Base-by-base conservation (phyloP, 2,888 invertebrate species). In the Drosophila pseudotakahashii region DNA sequence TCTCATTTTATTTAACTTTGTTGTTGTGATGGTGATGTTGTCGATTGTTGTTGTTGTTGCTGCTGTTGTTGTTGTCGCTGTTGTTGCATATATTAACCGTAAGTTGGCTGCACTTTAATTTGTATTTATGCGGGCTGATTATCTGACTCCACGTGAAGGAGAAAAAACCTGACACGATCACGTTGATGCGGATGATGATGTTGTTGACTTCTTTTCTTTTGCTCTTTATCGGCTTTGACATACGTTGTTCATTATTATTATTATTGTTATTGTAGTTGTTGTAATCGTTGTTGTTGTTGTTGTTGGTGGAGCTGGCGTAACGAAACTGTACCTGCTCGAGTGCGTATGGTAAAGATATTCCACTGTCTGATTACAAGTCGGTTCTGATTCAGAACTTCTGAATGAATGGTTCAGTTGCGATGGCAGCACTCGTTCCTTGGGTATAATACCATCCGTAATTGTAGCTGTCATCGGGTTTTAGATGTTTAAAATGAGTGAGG, bases 101-200 rank as follows among this genome's bases (percentile, higher is more conserved):
- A 82, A 82, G 77, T 78, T 75, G 80, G 69, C 68, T 78, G 86
- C 86, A 82, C 80, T 76, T 80, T 79, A 84, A 84, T 81, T 82
- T 79, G 85, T 82, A 84, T 82, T 84, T 79, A 83, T 83, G 83
- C 83, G 80, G 86, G 80, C 83, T 83, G 83, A 80, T 82, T 85
- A 85, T 75, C 69, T 72, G 64, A 59, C 60, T 48, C 62, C 71
- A 62, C 55, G 62, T 70, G 42, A 70, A 68, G 54, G 48, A 59
- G 50, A 42, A 50, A 70, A 53, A 57, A 69, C 61, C 58, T 48
- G 53, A 63, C 54, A 61, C 69, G 70, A 55, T 61, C 67, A 69
- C 63, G 72, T 60, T 72, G 72, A 52, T 53, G 37, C 50, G 51
- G 32, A 48, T 44, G 52, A 73, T 76, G 58, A 59, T 78, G 79